Evolutionary conservation across 2,113 vertebrate species (phyloP), one percentile per base, ranked within the genome.

Genomic region (Eubucco bourcierii): DNA sequence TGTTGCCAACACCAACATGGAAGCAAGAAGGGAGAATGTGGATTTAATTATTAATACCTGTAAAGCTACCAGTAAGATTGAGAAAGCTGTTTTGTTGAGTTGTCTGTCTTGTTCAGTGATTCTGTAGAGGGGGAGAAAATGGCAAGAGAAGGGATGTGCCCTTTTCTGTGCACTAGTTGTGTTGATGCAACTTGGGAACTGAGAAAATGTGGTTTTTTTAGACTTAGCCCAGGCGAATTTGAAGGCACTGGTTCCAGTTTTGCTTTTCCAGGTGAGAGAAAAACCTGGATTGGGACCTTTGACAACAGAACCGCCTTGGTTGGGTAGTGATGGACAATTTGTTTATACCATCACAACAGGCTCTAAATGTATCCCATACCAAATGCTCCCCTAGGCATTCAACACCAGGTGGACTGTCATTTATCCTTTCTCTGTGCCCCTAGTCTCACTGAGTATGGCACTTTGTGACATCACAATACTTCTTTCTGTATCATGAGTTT

Each of bases 121-220:
- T 25, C 44, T 82, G 52, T 21, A 15, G 50, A 61, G 85, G 10
- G 12, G n/a, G 24, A 50, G 39, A 46, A 55, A 55, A 46, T 4
- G 9, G 6, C 19, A 29, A 44, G 67, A 58, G 15, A 6, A 2
- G 2, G 3, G 10, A 1, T 5, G 9, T 4, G 3, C 3, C 2
- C 15, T 76, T 63, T 77, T 81, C 25, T 50, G 25, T 66, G 15
- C 8, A 4, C 12, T 68, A 4, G 15, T 12, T 1, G 0, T 59
- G 9, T 46, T 34, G 29, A 63, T 10, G 6, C 39, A 64, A 3
- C 6, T 44, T 80, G 23, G 4, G 31, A 66, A 34, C 20, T 11
- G 33, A 27, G 29, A 84, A 14, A 18, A 31, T 80, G 80, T 9
- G 15, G 7, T 46, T 79, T 90, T 46, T 79, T 90, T 60, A 46